Evolutionary conservation across 2,797 vertebrate species (phyloP).

Genomic region (Anolis apletophallus): DNA sequence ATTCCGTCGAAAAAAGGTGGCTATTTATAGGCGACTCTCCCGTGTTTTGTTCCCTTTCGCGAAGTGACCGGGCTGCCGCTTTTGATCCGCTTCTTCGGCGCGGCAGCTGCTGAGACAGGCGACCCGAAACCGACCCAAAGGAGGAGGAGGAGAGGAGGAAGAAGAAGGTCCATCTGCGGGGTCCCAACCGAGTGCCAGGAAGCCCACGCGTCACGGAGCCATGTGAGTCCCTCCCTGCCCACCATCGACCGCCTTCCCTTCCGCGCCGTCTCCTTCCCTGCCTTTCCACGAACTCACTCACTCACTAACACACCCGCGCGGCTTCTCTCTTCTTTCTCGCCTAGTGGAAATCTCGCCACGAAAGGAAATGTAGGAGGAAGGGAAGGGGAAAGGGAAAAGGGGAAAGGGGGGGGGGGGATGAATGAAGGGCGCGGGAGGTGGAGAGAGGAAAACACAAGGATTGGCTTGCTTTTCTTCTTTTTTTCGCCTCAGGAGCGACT

Average conservation of each 20-base stretch:
- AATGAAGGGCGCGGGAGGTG: too few species aligned
- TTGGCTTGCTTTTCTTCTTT: not conserved
- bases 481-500: too few species aligned
- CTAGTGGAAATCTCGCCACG: not conserved
- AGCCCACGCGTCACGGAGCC: not conserved
- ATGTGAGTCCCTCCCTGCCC: conserved; percentile 9
- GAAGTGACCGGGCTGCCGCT: conserved; percentile 72
- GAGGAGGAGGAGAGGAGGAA: conserved; percentile 34
- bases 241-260: not conserved
- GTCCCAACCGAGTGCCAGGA: not conserved
- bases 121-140: conserved; percentile 47
- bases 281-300: too few species aligned
- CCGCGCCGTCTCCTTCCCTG: not conserved
- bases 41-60: conserved; percentile 68
- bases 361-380: not conserved
- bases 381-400: not conserved
- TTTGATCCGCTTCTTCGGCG: conserved; percentile 51
- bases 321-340: not conserved
- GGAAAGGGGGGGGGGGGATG: not conserved
- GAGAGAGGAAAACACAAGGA: not conserved
- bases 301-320: not conserved
- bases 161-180: conserved; percentile 49
- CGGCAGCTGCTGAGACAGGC: conserved; percentile 19
- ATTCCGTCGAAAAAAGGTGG: conserved; percentile 81
- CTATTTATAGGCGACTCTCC: conserved; percentile 81